Percentiles rank a stretch among this genome's conserved stretches.
Conservation (phyloP, 1,140 invertebrate species). For the fruit fly (Drosophila melanogaster) region Release_6_plus_ISO1_MT NT_037436.4:6021501-6022000, state of each 20-base stretch:
- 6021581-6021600: conserved; percentile 73
- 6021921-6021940: background rate
- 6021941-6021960: conserved; percentile 77
- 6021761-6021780: conserved; percentile 70
- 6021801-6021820: conserved; percentile 42
- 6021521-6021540: conserved; percentile 57
- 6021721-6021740: background rate
- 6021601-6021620: conserved; percentile 23
- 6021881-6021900: conserved; percentile 59
- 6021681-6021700: conserved; percentile 73
- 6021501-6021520: conserved; percentile 76
- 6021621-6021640: conserved; percentile 62
- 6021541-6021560: conserved; percentile 74
- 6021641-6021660: conserved; percentile 76
- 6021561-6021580: conserved; percentile 40
- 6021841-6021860: conserved; percentile 83
- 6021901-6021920: conserved; percentile 2
- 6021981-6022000: conserved; percentile 28
- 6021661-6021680: conserved; percentile 77
- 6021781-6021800: conserved; percentile 71
- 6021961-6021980: conserved; percentile 77
- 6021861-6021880: conserved; percentile 65
- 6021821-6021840: conserved; percentile 75
- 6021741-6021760: background rate
- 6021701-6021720: background rate